These are phyloP conservation scores for Numenius phaeopus DNA, from an alignment of 2,797 vertebrate genomes.

Conservation along the genomic window DNA sequence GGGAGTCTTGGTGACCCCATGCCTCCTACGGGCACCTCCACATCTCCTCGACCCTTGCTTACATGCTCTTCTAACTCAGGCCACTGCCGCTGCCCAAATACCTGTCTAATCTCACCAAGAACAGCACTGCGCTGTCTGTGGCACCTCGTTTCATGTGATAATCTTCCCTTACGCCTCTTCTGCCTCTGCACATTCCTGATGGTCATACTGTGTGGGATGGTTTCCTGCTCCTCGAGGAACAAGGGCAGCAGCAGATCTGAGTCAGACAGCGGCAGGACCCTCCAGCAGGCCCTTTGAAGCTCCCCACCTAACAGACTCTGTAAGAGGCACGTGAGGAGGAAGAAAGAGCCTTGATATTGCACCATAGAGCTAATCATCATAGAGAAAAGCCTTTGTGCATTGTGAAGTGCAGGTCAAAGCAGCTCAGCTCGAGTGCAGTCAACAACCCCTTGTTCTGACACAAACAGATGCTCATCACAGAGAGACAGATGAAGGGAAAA, in stretches of 20 bases:
- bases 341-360: not conserved
- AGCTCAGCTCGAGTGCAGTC: slow-evolving; percentile 36
- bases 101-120: not conserved
- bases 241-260: not conserved
- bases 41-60: not conserved
- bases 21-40: not conserved
- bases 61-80: fast-evolving
- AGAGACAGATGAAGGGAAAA: not conserved
- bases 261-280: not conserved
- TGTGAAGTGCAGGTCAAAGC: slow-evolving; percentile 42
- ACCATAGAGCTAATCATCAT: not conserved
- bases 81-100: fast-evolving
- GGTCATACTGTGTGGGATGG: not conserved
- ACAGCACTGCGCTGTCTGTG: not conserved
- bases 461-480: slow-evolving; percentile 50
- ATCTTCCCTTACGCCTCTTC: not conserved
- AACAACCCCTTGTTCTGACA: slow-evolving; percentile 49
- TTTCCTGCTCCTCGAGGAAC: not conserved
- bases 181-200: not conserved
- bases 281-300: not conserved
- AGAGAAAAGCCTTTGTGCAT: slow-evolving; percentile 26
- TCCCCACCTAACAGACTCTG: not conserved
- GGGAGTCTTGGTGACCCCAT: not conserved
- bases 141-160: fast-evolving
- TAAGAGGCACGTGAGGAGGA: not conserved